phyloP scores from a whole-genome alignment of 2,888 invertebrate species.

The Erebia palarica region DNA sequence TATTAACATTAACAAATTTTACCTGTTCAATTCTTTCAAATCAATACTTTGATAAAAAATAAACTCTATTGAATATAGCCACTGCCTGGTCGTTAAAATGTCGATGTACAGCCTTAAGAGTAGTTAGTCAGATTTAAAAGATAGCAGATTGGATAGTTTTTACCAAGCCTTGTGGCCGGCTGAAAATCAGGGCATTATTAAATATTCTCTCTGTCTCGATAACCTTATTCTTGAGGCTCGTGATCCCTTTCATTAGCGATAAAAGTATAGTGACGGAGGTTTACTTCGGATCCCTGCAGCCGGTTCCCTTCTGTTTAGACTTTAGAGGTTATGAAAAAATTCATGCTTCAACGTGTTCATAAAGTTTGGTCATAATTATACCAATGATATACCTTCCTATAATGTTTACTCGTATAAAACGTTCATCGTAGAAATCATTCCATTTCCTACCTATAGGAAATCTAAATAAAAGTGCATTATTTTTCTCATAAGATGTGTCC shows the following conservation, averaged over 20 bases:
- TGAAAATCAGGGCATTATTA: not conserved
- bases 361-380: not conserved
- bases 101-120: slow-evolving; percentile 24
- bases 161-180: not conserved
- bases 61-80: slow-evolving; percentile 31
- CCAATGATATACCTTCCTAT: not conserved
- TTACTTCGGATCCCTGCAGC: too few species aligned
- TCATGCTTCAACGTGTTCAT: not conserved
- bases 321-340: not conserved
- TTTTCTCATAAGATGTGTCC: slow-evolving; percentile 4
- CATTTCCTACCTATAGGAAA: not conserved
- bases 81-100: slow-evolving; percentile 36
- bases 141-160: slow-evolving; percentile 24
- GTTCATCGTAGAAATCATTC: slow-evolving; percentile 6
- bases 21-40: not conserved
- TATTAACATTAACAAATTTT: not conserved
- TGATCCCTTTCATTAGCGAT: too few species aligned
- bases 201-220: too few species aligned
- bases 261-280: too few species aligned
- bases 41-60: slow-evolving; percentile 3
- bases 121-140: slow-evolving; percentile 23
- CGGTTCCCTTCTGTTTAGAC: too few species aligned
- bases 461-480: slow-evolving; percentile 18
- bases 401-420: not conserved
- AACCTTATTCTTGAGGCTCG: not conserved